Percentiles rank a stretch among this genome's conserved stretches.
These are phyloP conservation scores for Arbacia lixula DNA, from an alignment of 53 echinoderm and acorn worm genomes.

Conservation along the genomic window DNA sequence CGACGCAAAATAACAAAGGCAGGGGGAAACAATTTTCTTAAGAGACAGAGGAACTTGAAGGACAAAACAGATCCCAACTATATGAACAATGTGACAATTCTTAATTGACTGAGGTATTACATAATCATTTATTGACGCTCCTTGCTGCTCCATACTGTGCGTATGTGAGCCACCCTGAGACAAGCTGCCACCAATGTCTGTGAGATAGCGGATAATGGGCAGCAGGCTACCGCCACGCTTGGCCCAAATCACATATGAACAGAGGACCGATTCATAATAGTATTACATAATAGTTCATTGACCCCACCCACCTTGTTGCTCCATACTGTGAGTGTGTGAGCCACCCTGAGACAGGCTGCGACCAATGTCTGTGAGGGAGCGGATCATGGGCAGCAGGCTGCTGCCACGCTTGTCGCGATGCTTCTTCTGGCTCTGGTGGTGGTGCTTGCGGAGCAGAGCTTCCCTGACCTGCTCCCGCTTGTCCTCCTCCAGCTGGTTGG, in stretches of 20 bases:
- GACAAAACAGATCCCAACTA: too few species aligned
- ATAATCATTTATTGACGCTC: too few species aligned
- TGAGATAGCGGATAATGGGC: constrained; percentile 72
- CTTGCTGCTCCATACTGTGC: constrained; percentile 81
- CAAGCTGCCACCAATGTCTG: constrained; percentile 76
- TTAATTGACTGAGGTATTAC: too few species aligned
- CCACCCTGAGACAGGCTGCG: constrained; percentile 78
- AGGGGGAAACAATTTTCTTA: too few species aligned
- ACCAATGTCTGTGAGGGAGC: constrained; percentile 90
- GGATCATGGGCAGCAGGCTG: constrained; percentile 83
- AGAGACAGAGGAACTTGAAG: too few species aligned
- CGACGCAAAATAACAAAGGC: too few species aligned
- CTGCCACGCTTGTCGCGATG: constrained; percentile 65
- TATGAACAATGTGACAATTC: too few species aligned
- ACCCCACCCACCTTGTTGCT: constrained; percentile 69
- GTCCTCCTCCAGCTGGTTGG: constrained; percentile 82
- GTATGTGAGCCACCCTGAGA: constrained; percentile 55
- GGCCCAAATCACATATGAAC: too few species aligned
- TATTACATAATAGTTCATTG: too few species aligned
- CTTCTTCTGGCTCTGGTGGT: constrained; percentile 67
- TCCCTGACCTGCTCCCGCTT: constrained; percentile 87
- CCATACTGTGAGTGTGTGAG: constrained; percentile 76
- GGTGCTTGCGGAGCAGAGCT: constrained; percentile 85
- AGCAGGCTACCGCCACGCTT: too few species aligned
- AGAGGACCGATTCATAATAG: too few species aligned